A percentile compares a stretch with the other conserved stretches of the same genome.
Conservation (phyloP, 2,888 invertebrate species). For the Orthonevra nobilis region DNA sequence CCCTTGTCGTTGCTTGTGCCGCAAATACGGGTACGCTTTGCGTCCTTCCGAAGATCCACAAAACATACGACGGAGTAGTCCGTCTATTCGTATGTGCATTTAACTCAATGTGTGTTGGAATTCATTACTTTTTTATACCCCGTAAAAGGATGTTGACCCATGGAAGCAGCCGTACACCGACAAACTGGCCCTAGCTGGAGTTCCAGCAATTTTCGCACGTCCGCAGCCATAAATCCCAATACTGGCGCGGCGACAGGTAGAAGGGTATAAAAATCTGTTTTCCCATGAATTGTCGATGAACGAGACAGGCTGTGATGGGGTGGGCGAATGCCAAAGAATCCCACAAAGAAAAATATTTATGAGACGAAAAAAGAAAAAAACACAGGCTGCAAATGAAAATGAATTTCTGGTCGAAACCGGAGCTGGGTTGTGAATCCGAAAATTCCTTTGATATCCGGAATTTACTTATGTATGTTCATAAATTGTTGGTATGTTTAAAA, state of each 20-base stretch:
- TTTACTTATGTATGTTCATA: constrained; percentile 2
- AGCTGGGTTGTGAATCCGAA: constrained; percentile 35
- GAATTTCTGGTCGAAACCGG: constrained; percentile 44
- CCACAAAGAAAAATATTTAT: constrained; percentile 46
- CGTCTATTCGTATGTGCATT: background rate
- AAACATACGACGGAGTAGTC: too few relatives aligned
- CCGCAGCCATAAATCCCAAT: constrained; percentile 41
- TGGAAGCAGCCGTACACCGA: background rate
- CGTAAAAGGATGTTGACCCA: constrained; percentile 52
- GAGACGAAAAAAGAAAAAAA: constrained; percentile 28
- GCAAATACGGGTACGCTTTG: constrained; percentile 25
- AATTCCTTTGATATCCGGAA: constrained; percentile 44
- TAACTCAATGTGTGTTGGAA: constrained; percentile 5
- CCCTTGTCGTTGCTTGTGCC: background rate
- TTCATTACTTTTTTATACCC: constrained; percentile 57
- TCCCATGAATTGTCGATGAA: constrained; percentile 42
- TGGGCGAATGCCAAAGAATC: background rate
- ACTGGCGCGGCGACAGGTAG: constrained; percentile 30
- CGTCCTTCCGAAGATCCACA: constrained; percentile 18
- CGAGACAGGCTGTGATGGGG: too few relatives aligned
- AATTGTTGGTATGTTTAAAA: too few relatives aligned
- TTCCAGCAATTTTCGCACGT: constrained; percentile 52
- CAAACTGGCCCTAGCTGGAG: background rate
- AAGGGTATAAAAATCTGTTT: constrained; percentile 30
- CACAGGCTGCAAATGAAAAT: constrained; percentile 12